Base-by-base conservation (phyloP, 2,888 invertebrate genomes). In the Luperina nickerlii region DNA sequence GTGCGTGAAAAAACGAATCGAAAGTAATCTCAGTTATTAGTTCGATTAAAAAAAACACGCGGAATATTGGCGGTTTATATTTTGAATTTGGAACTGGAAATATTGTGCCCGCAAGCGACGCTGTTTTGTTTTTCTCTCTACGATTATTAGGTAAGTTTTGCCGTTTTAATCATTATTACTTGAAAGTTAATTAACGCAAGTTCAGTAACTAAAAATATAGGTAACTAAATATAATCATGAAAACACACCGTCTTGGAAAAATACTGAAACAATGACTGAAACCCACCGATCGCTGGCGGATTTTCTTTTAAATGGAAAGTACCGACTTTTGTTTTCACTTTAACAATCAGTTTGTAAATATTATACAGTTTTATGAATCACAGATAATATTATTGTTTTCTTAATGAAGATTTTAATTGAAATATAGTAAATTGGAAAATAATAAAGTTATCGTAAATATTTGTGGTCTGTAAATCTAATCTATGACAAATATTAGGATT, bases 1-100 rank as follows among this genome's bases (percentile, higher is more conserved):
- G 90, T 90, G 91, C 90, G 93, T 91, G 89, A 90, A 92, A 89
- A 90, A 91, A 93, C 92, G 90, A 89, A 89, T 91, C 92, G 91
- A 92, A 93, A 93, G 87, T 93, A 89, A 90, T 92, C 63, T 83
- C 67, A 79, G 80, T 15, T 18, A 88, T 86, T 87, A 92, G 91
- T 91, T 92, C 90, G 88, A 90, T 88, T 88, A 81, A 73, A 72
- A 90, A 82, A 69, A 66, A 75, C 66, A 81, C 82, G 88, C 63
- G 71, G 76, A 74, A 77, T 85, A 83, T 81, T 57, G 82, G 81
- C 89, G 83, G 82, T 85, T 84, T 88, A 79, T 81, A 83, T 82
- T 76, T 83, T 75, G 70, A 79, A 80, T 73, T 85, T 81, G 67
- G 77, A 87, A 62, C 38, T 78, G 60, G 42, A 54, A 62, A 63